Base-by-base conservation (phyloP, 2,888 invertebrate genomes). In the Torymus auratus region DNA sequence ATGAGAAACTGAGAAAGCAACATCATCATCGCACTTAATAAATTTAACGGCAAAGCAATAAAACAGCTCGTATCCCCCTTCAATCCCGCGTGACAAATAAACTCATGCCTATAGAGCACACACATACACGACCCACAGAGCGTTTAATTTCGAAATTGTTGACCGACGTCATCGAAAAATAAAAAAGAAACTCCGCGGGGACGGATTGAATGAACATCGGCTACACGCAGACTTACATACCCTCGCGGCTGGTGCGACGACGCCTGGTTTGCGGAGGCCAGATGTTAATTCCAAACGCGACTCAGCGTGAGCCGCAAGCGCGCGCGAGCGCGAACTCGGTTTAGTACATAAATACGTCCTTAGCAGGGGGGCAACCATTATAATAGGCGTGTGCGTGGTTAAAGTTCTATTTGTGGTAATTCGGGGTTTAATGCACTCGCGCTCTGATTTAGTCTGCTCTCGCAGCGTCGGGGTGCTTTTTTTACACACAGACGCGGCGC, bases 371-470 rank as follows among this genome's bases (percentile, higher is more conserved):
- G 82, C 71, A 82, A 84, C 85, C 88, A 90, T 91, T 90, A 90
- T 91, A 90, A 90, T 90, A 88, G 89, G 84, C 84, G 88, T 86
- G 86, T 87, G 86, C 88, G 88, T 87, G 90, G 88, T 89, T 89
- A 88, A 89, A 86, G 89, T 90, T 91, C 90, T 91, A 91, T 91
- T 90, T 90, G 90, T 88, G 89, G 90, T 90, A 88, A 90, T 90
- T 90, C 89, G 87, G 89, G 88, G 89, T 90, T 90, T 90, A 90
- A 90, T 90, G 90, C 89, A 89, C 89, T 88, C 85, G 70, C 58
- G 58, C 58, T 87, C 88, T 88, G 86, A 89, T 90, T 88, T 88
- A 87, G 88, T 85, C 87, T 83, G 78, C 68, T 41, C 7, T 41
- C 41, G 41, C 41, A 1, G 41, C 73, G 68, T 23, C 28, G 68